Evolutionary conservation across 2,888 invertebrate genomes (phyloP).

Genomic region (Yponomeuta sedellus): DNA sequence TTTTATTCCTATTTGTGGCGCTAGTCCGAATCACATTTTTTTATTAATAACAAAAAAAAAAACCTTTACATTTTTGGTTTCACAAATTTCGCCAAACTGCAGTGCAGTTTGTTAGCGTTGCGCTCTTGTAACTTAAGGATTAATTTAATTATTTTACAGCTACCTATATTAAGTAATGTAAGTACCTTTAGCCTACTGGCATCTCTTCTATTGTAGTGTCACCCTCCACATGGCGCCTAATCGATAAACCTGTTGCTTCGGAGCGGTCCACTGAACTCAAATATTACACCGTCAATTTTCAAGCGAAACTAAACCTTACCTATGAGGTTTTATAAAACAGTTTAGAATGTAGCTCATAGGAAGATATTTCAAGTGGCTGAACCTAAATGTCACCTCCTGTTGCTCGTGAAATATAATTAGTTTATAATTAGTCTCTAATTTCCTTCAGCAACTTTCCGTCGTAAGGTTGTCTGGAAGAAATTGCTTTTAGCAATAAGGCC

Average conservation of each 20-base stretch:
- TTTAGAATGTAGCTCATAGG: conserved; percentile 21
- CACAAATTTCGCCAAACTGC: too few species aligned
- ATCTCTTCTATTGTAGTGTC: not conserved
- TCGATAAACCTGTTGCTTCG: conserved; percentile 53
- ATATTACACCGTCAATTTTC: conserved; percentile 17
- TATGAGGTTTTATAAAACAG: conserved; percentile 20
- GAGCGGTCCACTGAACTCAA: conserved; percentile 49
- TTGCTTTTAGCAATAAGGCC: too few species aligned
- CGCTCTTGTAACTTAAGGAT: too few species aligned
- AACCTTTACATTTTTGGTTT: too few species aligned
- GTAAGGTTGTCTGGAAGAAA: too few species aligned
- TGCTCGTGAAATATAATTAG: conserved; percentile 25
- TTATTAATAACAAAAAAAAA: too few species aligned
- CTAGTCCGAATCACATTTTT: too few species aligned
- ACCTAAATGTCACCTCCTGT: conserved; percentile 30
- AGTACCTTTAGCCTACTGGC: not conserved
- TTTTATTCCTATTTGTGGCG: too few species aligned
- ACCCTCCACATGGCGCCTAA: conserved; percentile 45
- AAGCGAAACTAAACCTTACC: conserved; percentile 27
- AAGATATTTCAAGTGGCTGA: not conserved
- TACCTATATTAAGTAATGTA: too few species aligned
- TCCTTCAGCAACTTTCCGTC: too few species aligned
- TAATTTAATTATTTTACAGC: too few species aligned
- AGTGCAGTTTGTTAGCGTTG: too few species aligned
- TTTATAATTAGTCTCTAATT: conserved; percentile 15